Evolutionary conservation across 2,888 invertebrate genomes (phyloP), one percentile per base, ranked within the genome.

Genomic region (Phorcus lineatus): DNA sequence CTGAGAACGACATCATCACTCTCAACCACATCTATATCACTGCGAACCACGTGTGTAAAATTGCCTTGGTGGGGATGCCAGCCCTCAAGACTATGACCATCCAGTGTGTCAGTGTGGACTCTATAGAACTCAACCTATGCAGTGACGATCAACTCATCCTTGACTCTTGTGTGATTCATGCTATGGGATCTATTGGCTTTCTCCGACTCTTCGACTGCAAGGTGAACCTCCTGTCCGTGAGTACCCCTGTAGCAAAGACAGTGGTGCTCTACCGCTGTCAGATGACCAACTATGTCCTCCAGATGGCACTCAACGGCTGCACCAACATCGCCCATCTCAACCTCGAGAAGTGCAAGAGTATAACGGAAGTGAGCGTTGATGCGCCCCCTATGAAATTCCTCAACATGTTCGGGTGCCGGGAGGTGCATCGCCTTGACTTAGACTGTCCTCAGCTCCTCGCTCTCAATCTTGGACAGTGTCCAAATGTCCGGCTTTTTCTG

Each of bases 31-130:
- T 90, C 83, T 90, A 90, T 83, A 85, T 90, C 54, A 87, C 86
- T 9, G 90, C 90, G 57, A 89, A 90, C 80, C 90, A 90, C 82
- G 79, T 90, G 28, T 89, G 89, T 76, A 89, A 89, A 75, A 84
- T 90, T n/a, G 87, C 88, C 0, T 79, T 90, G 28, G 84, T 87
- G 0, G 88, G 88, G 0, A 85, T 88, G 81, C 90, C 90, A 2
- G 87, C 88, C 0, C 84, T 90, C 16, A 88, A 85, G 75, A 88
- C 88, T 0, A 83, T 90, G 82, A 88, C 88, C 0, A 85, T 90
- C n/a, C 88, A 90, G 81, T 90, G 90, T 74, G 88, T 88, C 17
- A 88, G 88, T 74, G 88, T 90, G 9, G 90, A 90, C 81, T 83
- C 85, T 22, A 89, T 90, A 55, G 88, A 90, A 74, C 83, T 90